phyloP scores from a whole-genome alignment of 64 coral and sea anemone species.

The Actinia equina region DNA sequence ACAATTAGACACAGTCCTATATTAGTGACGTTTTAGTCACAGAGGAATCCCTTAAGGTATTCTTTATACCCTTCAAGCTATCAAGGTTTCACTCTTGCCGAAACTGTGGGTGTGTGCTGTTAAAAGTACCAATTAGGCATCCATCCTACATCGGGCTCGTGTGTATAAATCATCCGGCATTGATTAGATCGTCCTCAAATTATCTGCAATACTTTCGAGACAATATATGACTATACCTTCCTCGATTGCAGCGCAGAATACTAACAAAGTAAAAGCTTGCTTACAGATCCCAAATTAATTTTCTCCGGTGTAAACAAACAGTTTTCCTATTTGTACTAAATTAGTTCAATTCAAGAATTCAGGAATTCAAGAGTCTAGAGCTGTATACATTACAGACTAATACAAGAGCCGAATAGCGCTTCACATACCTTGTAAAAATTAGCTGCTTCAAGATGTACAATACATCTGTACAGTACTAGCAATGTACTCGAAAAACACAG shows the following conservation, averaged over 20 bases:
- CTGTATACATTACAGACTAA: neutral
- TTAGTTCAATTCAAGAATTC: no score
- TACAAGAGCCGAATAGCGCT: neutral
- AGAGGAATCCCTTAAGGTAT: neutral
- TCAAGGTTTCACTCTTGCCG: neutral
- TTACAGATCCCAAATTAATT: neutral
- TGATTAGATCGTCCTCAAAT: neutral
- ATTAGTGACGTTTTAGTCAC: neutral
- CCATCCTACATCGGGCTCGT: neutral
- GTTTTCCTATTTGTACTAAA: neutral
- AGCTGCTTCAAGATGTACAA: neutral
- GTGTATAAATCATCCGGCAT: neutral
- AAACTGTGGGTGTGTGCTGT: neutral
- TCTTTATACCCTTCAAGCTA: neutral
- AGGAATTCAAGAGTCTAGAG: neutral
- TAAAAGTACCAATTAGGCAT: slow-evolving; percentile 8
- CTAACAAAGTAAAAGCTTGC: neutral
- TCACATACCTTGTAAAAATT: neutral
- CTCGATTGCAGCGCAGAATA: neutral
- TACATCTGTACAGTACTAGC: neutral
- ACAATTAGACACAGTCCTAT: neutral
- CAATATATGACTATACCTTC: neutral
- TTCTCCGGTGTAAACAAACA: neutral
- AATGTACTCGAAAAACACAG: neutral
- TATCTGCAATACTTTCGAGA: neutral